Evolutionary conservation across 2,888 invertebrate genomes (phyloP), one percentile per base, ranked within the genome.

Genomic region (Neoascia interrupta): DNA sequence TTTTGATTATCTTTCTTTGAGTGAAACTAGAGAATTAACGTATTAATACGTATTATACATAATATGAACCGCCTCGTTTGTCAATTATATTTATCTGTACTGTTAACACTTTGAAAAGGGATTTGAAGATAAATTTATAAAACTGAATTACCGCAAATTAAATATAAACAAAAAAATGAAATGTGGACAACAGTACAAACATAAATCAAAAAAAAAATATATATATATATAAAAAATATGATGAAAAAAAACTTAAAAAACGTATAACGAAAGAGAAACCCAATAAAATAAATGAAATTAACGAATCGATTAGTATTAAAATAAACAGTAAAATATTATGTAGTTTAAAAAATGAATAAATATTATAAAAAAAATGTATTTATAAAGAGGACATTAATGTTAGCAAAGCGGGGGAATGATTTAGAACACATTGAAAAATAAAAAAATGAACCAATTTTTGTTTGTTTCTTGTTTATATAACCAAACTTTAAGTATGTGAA

Each of bases 251-350:
- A 56, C 56, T 74, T 49, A 63, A 63, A 75, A 74, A 74, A 74
- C 64, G 63, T 69, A 69, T 63, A 70, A 70, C 43, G 58, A 53
- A 74, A 47, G 41, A 56, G 79, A 68, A 66, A 76, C 74, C 76
- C 73, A 61, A 61, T 15, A 54, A 63, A 53, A 70, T 60, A n/a
- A n/a, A 69, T 60, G 26, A 80, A 76, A 82, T 61, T 82, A 84
- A 84, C 83, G 85, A 85, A 85, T 85, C 85, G 85, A 85, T 85
- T 85, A 85, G 84, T 85, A 84, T 83, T 84, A 76, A 82, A 79
- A 58, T 81, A 70, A 75, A 70, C 41, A 75, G 56, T 51, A 51
- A 80, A n/a, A 53, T 31, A 60, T 63, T 56, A 60, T 73, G 60
- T 34, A 79, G 61, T 74, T 54, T 58, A 49, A 81, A 69, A 58